Percentiles rank a stretch among this genome's conserved stretches.
phyloP scores from a whole-genome alignment of 2,888 invertebrate species.

The Zootermopsis nevadensis region DNA sequence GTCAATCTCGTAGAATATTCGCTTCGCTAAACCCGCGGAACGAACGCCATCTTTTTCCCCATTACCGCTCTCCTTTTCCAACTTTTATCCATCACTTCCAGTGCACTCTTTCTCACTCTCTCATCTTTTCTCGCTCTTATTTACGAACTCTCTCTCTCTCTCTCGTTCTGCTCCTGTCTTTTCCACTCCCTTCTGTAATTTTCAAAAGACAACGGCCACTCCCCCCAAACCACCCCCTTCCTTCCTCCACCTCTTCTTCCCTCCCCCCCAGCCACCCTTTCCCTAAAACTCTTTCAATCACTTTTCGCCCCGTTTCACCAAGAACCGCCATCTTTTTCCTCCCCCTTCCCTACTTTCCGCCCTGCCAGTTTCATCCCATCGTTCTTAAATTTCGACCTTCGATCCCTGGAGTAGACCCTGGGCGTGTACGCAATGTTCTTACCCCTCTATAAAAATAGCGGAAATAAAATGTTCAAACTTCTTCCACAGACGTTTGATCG shows the following conservation, averaged over 20 bases:
- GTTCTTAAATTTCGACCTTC: constrained; percentile 38
- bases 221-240: constrained; percentile 38
- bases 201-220: constrained; percentile 52
- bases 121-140: constrained; percentile 31
- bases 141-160: constrained; percentile 40
- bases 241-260: constrained; percentile 20
- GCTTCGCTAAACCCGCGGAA: constrained; percentile 40
- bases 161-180: constrained; percentile 42
- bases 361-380: constrained; percentile 29
- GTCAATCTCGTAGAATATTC: constrained; percentile 47
- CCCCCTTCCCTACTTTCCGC: constrained; percentile 20
- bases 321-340: constrained; percentile 44
- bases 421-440: not conserved
- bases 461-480: too few relatives aligned
- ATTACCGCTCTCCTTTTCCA: constrained; percentile 47
- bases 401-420: not conserved
- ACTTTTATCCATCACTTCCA: constrained; percentile 45
- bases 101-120: constrained; percentile 25
- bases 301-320: constrained; percentile 45
- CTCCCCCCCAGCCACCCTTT: constrained; percentile 9
- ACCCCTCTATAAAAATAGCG: too few relatives aligned
- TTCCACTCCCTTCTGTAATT: constrained; percentile 50
- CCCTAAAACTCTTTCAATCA: constrained; percentile 44
- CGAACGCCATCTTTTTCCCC: constrained; percentile 49
- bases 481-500: too few relatives aligned